A percentile compares a stretch with the other conserved stretches of the same genome.
Evolutionary conservation across 1,140 invertebrate species (phyloP).

Genomic region (Bombus confusus): DNA sequence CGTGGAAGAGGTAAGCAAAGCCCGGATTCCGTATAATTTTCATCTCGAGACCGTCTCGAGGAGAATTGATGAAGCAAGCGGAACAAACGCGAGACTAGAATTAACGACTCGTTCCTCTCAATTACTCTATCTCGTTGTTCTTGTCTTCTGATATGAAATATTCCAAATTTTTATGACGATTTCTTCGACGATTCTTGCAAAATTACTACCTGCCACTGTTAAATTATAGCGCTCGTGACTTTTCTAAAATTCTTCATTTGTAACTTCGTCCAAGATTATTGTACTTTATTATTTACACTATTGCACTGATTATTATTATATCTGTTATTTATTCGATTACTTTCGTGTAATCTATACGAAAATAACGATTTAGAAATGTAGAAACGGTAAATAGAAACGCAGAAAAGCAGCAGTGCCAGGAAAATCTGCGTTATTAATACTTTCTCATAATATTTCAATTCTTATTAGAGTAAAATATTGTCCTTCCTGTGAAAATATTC

Average conservation of each 20-base stretch:
- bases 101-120: background rate
- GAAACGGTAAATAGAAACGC: too few relatives aligned
- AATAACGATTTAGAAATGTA: too few relatives aligned
- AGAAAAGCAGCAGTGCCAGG: background rate
- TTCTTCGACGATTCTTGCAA: background rate
- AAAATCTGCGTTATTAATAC: background rate
- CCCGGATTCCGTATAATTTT: constrained; percentile 34
- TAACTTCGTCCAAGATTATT: background rate
- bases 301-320: background rate
- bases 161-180: background rate
- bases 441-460: background rate
- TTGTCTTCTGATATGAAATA: background rate
- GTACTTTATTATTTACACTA: background rate
- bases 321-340: background rate
- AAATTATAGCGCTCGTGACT: background rate
- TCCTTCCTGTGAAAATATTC: background rate
- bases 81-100: constrained; percentile 1
- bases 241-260: background rate
- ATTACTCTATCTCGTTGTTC: background rate
- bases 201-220: background rate
- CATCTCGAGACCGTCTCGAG: constrained; percentile 23
- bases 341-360: too few relatives aligned
- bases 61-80: constrained; percentile 25
- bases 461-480: background rate
- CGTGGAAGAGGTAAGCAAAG: constrained; percentile 17